Evolutionary conservation across 1,140 invertebrate genomes (phyloP).

Genomic region (Littorina saxatilis): DNA sequence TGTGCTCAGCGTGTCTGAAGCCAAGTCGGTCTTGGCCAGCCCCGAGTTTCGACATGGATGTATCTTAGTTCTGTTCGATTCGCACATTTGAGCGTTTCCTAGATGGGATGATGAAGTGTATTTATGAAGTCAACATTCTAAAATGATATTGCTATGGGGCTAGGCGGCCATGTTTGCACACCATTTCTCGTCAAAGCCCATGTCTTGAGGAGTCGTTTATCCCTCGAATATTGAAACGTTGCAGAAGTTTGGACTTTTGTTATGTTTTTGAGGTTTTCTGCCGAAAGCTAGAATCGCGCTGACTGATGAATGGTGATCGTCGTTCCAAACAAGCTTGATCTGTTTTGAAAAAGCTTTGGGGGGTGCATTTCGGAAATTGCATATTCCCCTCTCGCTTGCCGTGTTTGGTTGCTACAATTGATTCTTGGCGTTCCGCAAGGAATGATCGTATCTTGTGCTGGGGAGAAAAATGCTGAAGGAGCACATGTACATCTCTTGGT

Average conservation of each 20-base stretch:
- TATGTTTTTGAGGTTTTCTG: too few species aligned
- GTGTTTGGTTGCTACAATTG: too few species aligned
- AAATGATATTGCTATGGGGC: not conserved
- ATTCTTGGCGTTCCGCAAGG: too few species aligned
- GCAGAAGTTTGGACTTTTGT: not conserved
- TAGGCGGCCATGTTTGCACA: not conserved
- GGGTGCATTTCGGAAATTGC: too few species aligned
- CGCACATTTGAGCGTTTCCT: not conserved
- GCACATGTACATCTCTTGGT: too few species aligned
- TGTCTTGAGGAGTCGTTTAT: not conserved
- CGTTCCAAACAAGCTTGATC: not conserved
- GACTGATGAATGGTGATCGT: not conserved
- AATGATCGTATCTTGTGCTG: too few species aligned
- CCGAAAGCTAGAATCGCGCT: not conserved
- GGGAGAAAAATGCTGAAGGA: too few species aligned
- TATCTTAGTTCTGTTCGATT: not conserved
- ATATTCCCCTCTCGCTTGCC: too few species aligned
- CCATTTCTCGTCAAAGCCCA: not conserved
- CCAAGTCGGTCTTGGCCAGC: too few species aligned
- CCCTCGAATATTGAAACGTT: not conserved
- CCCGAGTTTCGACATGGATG: not conserved
- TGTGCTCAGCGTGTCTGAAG: too few species aligned
- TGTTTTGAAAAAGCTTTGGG: too few species aligned
- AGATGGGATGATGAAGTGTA: not conserved
- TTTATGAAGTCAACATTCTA: not conserved